Base-by-base conservation (phyloP, 2,113 vertebrate genomes). In the Nothobranchius kuhntae region DNA sequence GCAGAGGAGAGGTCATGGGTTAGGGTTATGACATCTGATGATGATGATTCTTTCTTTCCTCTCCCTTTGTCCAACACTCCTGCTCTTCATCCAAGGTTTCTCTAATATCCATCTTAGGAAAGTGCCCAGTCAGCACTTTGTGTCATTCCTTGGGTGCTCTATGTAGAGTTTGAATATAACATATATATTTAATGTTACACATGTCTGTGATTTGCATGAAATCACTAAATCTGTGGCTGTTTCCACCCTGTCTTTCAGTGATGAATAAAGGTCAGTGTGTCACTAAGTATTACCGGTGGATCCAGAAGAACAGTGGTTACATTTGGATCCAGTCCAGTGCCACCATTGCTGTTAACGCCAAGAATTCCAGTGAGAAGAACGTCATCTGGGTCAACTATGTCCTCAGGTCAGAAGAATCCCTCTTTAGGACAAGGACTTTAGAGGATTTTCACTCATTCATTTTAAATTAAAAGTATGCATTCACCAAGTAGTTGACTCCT, bases 351-450 rank as follows among this genome's bases (percentile, higher is more conserved):
- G 92, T 99, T 85, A 99, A 99, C 21, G 94, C 95, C 91, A 99
- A 99, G 95, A 99, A 98, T 3, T 94, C 94, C 76, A 97, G 92
- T 38, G 98, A 99, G 84, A 98, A 99, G 92, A 99, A 98, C 78
- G 91, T 99, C 89, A 97, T 99, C 92, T 99, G 98, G 98, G 96
- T 99, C 91, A 99, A 99, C 91, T 99, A 99, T 57, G 95, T 99
- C 68, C 97, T 99, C 75, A 99, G 98, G 98, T 99, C 86, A 81
- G 82, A 80, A 61, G 70, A 36, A 13, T 24, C 21, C 3, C n/a
- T 0, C 7, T 13, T 45, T 13, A 45, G 10, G 9, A 45, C 44
- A 45, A 45, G 10, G 44, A 11, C 4, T 3, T 45, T 13, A 13
- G 1, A 11, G 9, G 1, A 45, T 45, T 13, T 45, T 45, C 44